Base-by-base conservation (phyloP, 2,113 vertebrate genomes). In the Notarius lentiginosus region DNA sequence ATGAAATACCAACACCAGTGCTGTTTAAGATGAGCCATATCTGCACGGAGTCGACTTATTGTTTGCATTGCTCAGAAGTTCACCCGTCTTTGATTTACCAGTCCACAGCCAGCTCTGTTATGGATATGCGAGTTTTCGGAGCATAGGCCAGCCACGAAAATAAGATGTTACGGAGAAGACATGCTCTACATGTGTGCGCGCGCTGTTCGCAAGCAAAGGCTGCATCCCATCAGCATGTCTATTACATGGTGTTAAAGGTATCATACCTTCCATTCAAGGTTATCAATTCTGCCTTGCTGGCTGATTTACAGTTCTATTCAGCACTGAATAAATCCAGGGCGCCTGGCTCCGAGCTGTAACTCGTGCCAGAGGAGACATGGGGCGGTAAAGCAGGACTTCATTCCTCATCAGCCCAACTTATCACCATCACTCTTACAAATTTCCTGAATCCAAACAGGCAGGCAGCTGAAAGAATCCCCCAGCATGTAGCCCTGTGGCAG, bases 241-340 rank as follows among this genome's bases (percentile, higher is more conserved):
- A 89, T 91, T 90, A 91, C 90, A 87, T 24, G 88, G 34, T 80
- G 83, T 88, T 89, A 89, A 90, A 90, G 88, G 82, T 87, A 88
- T 87, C 83, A 91, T 87, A 87, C 86, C 84, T 90, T 82, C 85
- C 82, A 87, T 90, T 86, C 88, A 88, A 88, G 91, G 90, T 91
- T 90, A 92, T 92, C 90, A 91, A 91, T 92, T 90, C 86, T 82
- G 73, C 88, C 70, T 27, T 9, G 60, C 15, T 4, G 70, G 68
- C 41, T 90, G 89, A 92, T 92, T 92, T 91, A 91, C 84, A 53
- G 80, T 82, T 77, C 58, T 56, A 86, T 92, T 88, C 79, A 81
- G 79, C 73, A 63, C 82, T 79, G 88, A 90, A 91, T 91, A 91
- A 91, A 91, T 88, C 87, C 83, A 70, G 49, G 83, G 77, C 18